Conservation (phyloP, 2,113 vertebrate genomes). For the Paradisaea rubra region DNA sequence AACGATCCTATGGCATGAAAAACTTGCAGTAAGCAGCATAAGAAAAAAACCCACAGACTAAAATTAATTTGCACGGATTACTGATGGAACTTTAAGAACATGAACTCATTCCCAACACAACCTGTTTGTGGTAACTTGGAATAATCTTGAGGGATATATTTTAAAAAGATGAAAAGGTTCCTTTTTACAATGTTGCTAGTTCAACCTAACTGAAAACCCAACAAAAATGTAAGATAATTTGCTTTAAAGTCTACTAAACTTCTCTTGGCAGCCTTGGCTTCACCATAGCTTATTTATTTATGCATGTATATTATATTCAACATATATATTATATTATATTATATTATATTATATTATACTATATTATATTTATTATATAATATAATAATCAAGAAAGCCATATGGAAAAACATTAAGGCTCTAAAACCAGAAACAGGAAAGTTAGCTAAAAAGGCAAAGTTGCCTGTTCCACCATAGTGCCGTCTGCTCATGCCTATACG, state of each 20-base stretch:
- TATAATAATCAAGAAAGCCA: background rate
- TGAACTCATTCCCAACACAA: background rate
- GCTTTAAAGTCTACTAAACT: background rate
- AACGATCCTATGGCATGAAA: background rate
- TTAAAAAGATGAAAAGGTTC: background rate
- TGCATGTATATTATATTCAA: background rate
- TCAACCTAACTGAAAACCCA: background rate
- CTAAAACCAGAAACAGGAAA: background rate
- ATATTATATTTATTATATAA: background rate
- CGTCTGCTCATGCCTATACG: background rate
- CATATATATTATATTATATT: background rate
- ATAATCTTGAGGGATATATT: background rate
- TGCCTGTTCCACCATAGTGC: background rate
- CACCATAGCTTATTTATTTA: background rate
- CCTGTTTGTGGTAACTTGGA: background rate
- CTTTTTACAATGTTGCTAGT: background rate
- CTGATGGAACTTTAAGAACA: background rate
- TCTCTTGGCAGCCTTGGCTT: background rate
- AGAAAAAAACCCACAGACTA: background rate
- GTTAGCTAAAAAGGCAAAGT: background rate
- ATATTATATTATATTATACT: background rate
- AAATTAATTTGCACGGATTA: slow-evolving; percentile 31
- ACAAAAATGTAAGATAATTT: background rate
- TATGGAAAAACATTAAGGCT: background rate
- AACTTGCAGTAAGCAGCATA: background rate